phyloP scores from a whole-genome alignment of 1,140 invertebrate species.

The Listronotus bonariensis region DNA sequence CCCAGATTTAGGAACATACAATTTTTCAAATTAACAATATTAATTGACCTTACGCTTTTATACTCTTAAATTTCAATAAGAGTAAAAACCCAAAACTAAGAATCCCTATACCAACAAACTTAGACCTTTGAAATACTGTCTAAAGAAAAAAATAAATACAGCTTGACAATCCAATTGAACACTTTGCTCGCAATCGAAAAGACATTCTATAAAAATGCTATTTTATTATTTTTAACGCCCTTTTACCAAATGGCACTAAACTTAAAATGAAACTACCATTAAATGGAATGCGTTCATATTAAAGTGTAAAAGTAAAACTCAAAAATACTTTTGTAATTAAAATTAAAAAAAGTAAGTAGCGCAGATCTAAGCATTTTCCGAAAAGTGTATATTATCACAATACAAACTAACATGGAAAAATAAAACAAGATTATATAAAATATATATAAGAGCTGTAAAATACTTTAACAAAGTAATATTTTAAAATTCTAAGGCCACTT shows the following conservation, averaged over 20 bases:
- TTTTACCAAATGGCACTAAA: conserved; percentile 50
- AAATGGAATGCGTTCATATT: conserved; percentile 46
- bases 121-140: conserved; percentile 17
- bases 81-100: conserved; percentile 4
- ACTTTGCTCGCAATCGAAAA: conserved; percentile 3
- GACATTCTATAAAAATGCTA: conserved; percentile 19
- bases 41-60: neutral
- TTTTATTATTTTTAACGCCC: conserved; percentile 35
- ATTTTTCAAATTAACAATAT: conserved; percentile 9
- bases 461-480: conserved; percentile 15
- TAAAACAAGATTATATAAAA: conserved; percentile 32
- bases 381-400: conserved; percentile 29
- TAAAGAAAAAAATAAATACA: conserved; percentile 11
- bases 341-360: conserved; percentile 12
- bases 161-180: neutral
- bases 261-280: conserved; percentile 44
- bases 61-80: neutral
- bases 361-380: conserved; percentile 29
- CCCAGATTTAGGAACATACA: too few relatives aligned
- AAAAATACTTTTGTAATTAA: conserved; percentile 21
- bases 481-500: conserved; percentile 15
- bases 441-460: conserved; percentile 29
- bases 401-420: conserved; percentile 34
- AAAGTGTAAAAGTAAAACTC: conserved; percentile 22
- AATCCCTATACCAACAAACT: conserved; percentile 16